These are phyloP conservation scores for Dipus sagitta DNA, from an alignment of 2,797 vertebrate genomes.

Conservation along the genomic window DNA sequence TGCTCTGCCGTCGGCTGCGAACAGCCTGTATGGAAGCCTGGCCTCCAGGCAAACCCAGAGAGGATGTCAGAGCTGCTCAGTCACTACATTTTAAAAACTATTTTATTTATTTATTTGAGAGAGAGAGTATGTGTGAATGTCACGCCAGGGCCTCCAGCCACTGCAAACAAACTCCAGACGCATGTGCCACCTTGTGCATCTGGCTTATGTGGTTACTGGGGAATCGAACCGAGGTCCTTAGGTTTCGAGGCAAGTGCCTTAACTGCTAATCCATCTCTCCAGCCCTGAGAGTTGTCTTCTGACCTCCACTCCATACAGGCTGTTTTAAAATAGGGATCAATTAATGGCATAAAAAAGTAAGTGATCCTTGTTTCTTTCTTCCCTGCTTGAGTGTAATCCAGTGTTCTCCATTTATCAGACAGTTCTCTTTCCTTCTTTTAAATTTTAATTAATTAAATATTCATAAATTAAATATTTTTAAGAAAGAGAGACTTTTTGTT, in stretches of 20 bases:
- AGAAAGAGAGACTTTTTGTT: background rate
- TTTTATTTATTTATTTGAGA: too few relatives aligned
- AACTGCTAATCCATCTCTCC: too few relatives aligned
- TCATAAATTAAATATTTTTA: too few relatives aligned
- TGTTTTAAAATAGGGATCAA: background rate
- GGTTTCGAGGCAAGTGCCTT: too few relatives aligned
- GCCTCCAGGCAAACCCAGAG: background rate
- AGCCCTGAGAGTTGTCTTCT: background rate
- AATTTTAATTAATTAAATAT: too few relatives aligned
- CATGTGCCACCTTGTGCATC: too few relatives aligned
- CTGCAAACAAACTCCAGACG: too few relatives aligned
- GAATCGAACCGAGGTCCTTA: too few relatives aligned
- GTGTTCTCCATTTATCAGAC: background rate
- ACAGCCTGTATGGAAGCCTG: background rate
- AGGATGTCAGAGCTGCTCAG: background rate
- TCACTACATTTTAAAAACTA: too few relatives aligned
- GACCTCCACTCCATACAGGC: background rate
- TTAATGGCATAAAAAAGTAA: slow-evolving; percentile 3
- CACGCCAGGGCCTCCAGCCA: too few relatives aligned
- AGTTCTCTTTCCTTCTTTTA: background rate
- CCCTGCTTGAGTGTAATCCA: background rate
- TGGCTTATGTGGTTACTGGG: too few relatives aligned
- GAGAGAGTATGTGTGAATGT: too few relatives aligned
- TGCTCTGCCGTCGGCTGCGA: background rate
- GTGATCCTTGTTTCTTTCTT: background rate